Base-by-base conservation (phyloP, 2,113 vertebrate genomes). In the Chaetura pelagica region DNA sequence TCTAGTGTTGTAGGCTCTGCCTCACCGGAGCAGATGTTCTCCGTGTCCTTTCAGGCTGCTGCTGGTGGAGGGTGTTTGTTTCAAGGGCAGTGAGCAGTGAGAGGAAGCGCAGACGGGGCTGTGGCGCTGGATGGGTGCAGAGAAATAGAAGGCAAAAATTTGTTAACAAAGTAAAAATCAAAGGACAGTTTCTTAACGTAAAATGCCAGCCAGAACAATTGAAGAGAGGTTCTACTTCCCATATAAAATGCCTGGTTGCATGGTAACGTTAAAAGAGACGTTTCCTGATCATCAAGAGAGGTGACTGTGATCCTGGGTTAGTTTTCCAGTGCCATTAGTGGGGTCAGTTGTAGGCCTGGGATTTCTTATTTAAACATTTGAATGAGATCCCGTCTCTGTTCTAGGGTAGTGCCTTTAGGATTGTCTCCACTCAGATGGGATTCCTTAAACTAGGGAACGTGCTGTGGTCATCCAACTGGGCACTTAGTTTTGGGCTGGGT, bases 321-420 rank as follows among this genome's bases (percentile, higher is more conserved):
- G 27, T 92, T 78, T 88, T 48, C 62, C 9, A 0, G 15, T 40
- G 48, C 38, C 34, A 13, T 69, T 80, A 83, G 23, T 23, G 8
- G 66, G 67, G 64, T 92, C 63, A 55, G 18, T 77, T 84, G 5
- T 68, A 64, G 49, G 62, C 44, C 58, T 0, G 0, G 62, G 71
- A 61, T 83, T 92, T 90, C 77, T 85, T 85, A 76, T 8, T 86
- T 63, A 14, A 93, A 94, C 94, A 52, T 61, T 87, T 61, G 92
- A 64, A 84, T 78, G 54, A 89, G 80, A 72, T 92, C 76, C 81
- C 81, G 32, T 42, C 48, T 23, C 89, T 94, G 4, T 87, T 90
- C 80, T 87, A 52, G 77, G 89, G 21, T 93, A 86, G 81, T 84
- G 48, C 51, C 51, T 90, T 63, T 40, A 90, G 88, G 90, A 66